Percentiles rank a stretch among this genome's conserved stretches.
phyloP scores from a whole-genome alignment of 2,113 vertebrate genomes.

The Melanocharis versteri region DNA sequence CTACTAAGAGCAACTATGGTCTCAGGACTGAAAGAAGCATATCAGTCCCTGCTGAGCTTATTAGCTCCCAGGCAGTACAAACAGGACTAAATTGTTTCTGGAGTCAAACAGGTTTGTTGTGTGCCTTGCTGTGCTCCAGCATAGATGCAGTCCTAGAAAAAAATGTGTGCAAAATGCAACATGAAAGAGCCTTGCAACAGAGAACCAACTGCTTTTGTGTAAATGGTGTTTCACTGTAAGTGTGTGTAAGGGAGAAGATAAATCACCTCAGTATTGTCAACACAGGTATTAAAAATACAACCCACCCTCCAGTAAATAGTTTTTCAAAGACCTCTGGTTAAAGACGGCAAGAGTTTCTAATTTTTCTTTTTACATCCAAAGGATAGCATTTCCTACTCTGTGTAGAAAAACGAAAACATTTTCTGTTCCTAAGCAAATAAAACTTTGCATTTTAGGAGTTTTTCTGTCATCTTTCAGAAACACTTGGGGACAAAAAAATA shows the following conservation, averaged over 20 bases:
- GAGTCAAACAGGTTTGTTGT: background rate
- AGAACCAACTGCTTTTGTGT: background rate
- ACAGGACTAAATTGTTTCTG: background rate
- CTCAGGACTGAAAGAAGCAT: background rate
- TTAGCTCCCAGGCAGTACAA: background rate
- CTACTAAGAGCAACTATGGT: rapidly evolving
- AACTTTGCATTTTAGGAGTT: background rate
- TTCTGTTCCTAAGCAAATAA: background rate
- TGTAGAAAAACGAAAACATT: background rate
- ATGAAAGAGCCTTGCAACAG: background rate
- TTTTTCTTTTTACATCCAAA: background rate
- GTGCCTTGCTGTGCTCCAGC: background rate
- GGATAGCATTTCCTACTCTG: background rate
- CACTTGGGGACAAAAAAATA: background rate
- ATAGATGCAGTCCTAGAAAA: background rate
- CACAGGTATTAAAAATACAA: background rate
- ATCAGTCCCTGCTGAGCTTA: background rate
- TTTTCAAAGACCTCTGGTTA: background rate
- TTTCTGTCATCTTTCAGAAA: background rate
- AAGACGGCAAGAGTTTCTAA: background rate
- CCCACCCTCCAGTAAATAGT: background rate
- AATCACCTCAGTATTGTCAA: background rate
- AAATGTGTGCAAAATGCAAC: background rate
- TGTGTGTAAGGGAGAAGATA: background rate
- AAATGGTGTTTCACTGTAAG: background rate